These are phyloP conservation scores for Smithornis capensis DNA, from an alignment of 2,113 vertebrate species.

Conservation along the genomic window DNA sequence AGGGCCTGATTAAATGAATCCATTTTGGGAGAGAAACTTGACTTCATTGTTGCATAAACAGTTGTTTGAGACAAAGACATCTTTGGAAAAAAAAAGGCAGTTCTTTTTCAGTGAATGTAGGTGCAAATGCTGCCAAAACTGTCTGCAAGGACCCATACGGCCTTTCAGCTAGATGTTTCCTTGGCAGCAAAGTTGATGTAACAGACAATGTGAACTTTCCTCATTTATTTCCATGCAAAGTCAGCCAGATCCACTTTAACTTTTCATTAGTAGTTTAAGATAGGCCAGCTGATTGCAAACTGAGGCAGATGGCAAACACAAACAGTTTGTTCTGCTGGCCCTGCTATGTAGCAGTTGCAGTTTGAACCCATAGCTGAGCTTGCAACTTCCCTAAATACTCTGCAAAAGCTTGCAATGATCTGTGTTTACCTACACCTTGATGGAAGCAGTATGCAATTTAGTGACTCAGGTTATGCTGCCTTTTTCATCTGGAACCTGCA, in stretches of 20 bases:
- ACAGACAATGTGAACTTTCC: conserved; percentile 12
- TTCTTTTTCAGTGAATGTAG: neutral
- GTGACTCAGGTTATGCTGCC: neutral
- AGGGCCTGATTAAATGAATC: neutral
- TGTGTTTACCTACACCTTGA: neutral
- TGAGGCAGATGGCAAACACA: conserved; percentile 26
- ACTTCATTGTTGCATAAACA: neutral
- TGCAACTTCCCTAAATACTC: neutral
- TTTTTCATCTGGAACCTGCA: neutral
- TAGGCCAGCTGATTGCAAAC: neutral
- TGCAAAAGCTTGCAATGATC: neutral
- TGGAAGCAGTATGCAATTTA: neutral
- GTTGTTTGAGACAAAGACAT: neutral
- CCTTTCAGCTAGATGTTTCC: neutral
- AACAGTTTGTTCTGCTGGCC: neutral
- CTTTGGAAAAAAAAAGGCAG: neutral
- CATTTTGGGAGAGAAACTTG: neutral
- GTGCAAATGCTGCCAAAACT: neutral
- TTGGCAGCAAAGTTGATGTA: conserved; percentile 4
- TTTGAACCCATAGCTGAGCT: neutral
- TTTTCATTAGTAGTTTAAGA: conserved; percentile 19
- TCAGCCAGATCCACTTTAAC: neutral
- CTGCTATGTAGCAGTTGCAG: neutral
- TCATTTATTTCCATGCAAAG: neutral
- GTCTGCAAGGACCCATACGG: neutral